phyloP scores from a whole-genome alignment of 2,113 vertebrate genomes.

The Oncorhynchus keta region DNA sequence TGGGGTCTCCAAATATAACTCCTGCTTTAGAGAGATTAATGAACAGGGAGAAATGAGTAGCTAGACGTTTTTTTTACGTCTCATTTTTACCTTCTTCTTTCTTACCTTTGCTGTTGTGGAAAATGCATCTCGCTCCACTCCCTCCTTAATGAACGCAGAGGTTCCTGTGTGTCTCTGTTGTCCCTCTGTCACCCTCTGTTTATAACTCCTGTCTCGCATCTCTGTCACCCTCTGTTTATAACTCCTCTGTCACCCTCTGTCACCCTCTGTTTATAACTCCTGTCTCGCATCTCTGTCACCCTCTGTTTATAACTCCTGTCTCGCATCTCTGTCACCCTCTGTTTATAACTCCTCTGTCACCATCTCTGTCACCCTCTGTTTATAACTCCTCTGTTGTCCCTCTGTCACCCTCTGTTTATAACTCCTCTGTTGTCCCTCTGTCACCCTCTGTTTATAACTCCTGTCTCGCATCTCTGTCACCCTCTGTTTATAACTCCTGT shows the following conservation, averaged over 20 bases:
- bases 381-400: too few species aligned
- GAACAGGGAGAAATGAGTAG: conserved; percentile 29
- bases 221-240: too few species aligned
- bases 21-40: conserved; percentile 41
- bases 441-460: not conserved
- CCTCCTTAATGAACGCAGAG: conserved; percentile 14
- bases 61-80: not conserved
- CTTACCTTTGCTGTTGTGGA: not conserved
- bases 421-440: not conserved
- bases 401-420: too few species aligned
- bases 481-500: too few species aligned
- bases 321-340: too few species aligned
- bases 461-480: too few species aligned
- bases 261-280: too few species aligned
- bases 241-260: not conserved
- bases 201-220: too few species aligned
- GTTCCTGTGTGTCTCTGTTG: conserved; percentile 9
- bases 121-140: conserved; percentile 3
- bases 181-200: conserved; percentile 12
- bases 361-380: too few species aligned
- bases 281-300: too few species aligned
- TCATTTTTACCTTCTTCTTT: not conserved
- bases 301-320: too few species aligned
- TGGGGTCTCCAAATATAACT: conserved; percentile 57
- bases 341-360: too few species aligned